Base-by-base conservation (phyloP, 1,140 invertebrate species). In the Dendroctonus ponderosae region DNA sequence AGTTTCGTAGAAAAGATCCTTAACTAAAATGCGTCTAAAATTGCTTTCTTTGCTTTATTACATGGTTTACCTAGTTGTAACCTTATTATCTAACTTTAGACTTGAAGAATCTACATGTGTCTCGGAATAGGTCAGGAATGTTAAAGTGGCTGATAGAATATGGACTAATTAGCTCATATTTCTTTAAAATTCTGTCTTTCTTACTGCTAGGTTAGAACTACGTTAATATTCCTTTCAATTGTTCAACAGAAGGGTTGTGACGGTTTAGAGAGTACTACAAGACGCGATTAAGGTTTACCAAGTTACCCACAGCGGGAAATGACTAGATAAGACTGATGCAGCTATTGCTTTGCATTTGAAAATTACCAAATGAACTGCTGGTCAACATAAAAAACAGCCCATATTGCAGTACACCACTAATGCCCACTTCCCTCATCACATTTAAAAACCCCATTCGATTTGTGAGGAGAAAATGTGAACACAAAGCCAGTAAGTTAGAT, bases 21-120 rank as follows among this genome's bases (percentile, higher is more conserved):
- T 40, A 56, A 56, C 11, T 40, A 56, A 56, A 56, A 56, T 56
- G 53, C 26, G 8, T 56, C 53, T 56, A 56, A 41, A 56, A 56
- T 56, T 56, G 53, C 53, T 56, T 56, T 56, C 15, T 11, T 51
- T 40, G 11, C 53, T n/a, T 56, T 39, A 39, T 56, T 39, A 56
- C 6, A n/a, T 56, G 7, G 11, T 40, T 39, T 11, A n/a, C n/a
- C 39, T 56, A 41, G 15, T 56, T 41, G 38, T 38, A 15, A 56
- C 6, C 9, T 38, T 40, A 7, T 39, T 39, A 11, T 56, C 39
- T 39, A 56, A 56, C 37, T 38, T 40, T 39, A 56, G 8, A 52
- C 37, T 52, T 52, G 50, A 56, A 56, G 40, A 56, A 56, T 37
- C 53, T 56, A 56, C 53, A 39, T 39, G 39, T 39, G 39, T 56